Percentiles rank a stretch among this genome's conserved stretches.
Evolutionary conservation across 2,797 vertebrate species (phyloP).

Genomic region (Hemibagrus guttatus): DNA sequence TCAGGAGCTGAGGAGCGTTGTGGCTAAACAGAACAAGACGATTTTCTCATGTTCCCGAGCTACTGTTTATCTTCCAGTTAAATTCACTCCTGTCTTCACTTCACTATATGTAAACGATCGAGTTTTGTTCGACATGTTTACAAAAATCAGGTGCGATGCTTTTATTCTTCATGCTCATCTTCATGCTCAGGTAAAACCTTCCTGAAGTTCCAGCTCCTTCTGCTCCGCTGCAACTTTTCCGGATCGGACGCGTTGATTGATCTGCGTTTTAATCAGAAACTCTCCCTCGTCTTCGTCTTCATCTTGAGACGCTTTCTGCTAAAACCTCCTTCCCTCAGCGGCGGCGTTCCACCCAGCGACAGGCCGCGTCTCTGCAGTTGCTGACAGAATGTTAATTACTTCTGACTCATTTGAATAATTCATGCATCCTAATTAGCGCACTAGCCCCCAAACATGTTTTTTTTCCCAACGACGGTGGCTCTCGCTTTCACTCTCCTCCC

Average conservation of each 20-base stretch:
- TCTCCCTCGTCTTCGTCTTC: not conserved
- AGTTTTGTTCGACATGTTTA: not conserved
- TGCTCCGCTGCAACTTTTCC: not conserved
- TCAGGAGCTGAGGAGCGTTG: no score
- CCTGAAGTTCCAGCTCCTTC: not conserved
- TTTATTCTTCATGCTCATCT: not conserved
- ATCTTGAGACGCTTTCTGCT: not conserved
- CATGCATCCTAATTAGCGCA: slow-evolving; percentile 80
- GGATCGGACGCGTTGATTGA: not conserved
- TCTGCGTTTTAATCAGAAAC: slow-evolving; percentile 3
- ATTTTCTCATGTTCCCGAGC: no score
- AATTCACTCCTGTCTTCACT: no score
- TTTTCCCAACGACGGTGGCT: slow-evolving; percentile 63
- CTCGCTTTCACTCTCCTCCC: slow-evolving; percentile 63
- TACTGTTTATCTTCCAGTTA: no score
- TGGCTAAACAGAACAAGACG: no score
- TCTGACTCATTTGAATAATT: slow-evolving; percentile 77
- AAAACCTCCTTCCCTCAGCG: not conserved
- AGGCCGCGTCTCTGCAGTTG: slow-evolving; percentile 66
- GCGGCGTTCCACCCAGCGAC: slow-evolving; percentile 46
- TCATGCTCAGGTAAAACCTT: not conserved
- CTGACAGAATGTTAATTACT: slow-evolving; percentile 79
- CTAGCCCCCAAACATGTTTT: slow-evolving; percentile 75
- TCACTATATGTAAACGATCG: not conserved
- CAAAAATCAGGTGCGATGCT: no score